These are phyloP conservation scores for Drosophila orena DNA, from an alignment of 1,140 invertebrate genomes.

Conservation along the genomic window DNA sequence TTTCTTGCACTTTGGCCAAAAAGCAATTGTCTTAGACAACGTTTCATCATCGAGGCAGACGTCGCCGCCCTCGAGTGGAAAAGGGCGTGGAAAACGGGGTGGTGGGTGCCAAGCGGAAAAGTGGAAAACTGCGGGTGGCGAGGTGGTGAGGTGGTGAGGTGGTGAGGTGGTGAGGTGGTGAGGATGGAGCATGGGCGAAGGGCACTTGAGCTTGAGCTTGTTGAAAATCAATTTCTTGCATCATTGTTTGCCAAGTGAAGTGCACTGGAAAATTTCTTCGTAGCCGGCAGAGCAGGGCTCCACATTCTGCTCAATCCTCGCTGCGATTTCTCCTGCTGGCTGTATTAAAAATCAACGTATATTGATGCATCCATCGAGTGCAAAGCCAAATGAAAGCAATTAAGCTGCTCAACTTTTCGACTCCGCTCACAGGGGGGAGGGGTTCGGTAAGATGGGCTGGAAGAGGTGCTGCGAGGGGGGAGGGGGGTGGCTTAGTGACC, in stretches of 20 bases:
- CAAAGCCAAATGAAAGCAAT: constrained; percentile 78
- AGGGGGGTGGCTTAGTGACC: constrained; percentile 1
- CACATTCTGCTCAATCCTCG: neutral
- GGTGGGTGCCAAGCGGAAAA: neutral
- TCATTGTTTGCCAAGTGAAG: constrained; percentile 84
- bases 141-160: too few relatives aligned
- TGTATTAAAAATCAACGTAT: constrained; percentile 78
- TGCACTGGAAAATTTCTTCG: constrained; percentile 82
- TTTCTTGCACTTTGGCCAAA: constrained; percentile 81
- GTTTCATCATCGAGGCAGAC: constrained; percentile 73
- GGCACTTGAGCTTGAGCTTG: constrained; percentile 68
- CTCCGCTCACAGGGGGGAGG: neutral
- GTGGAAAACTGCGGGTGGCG: neutral
- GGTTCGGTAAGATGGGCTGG: neutral
- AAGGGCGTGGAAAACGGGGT: neutral
- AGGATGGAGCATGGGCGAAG: constrained; percentile 17
- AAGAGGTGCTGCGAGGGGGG: neutral
- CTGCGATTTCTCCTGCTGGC: neutral
- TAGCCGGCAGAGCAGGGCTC: constrained; percentile 57
- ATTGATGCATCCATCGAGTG: constrained; percentile 61
- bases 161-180: neutral
- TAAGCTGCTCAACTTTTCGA: constrained; percentile 65
- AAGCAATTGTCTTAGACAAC: constrained; percentile 81
- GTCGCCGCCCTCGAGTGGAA: constrained; percentile 48
- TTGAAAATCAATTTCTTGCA: constrained; percentile 84